A percentile compares a stretch with the other conserved stretches of the same genome.
Conservation (phyloP, 1,140 invertebrate species). For the Nephotettix cincticeps region DNA sequence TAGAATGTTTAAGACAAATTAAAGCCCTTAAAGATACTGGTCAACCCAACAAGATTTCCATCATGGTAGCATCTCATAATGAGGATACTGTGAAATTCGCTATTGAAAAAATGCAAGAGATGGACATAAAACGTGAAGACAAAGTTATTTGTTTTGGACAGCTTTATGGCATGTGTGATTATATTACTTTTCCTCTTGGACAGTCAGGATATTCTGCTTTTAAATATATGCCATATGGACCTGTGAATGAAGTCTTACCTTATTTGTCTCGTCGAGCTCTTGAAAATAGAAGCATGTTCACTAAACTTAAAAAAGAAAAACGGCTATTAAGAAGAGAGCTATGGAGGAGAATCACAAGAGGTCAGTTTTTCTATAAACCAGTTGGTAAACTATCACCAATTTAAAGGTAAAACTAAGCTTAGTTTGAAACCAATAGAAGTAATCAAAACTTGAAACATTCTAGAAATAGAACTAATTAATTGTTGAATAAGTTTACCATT, state of each 20-base stretch:
- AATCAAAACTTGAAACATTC: too few relatives aligned
- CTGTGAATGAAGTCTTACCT: conserved; percentile 93
- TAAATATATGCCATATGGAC: conserved; percentile 98
- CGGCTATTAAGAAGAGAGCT: conserved; percentile 72
- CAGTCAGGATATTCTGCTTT: conserved; percentile 98
- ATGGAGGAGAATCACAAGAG: conserved; percentile 63
- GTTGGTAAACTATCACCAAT: conserved; percentile 44
- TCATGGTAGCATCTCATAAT: conserved; percentile 98
- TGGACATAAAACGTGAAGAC: conserved; percentile 74
- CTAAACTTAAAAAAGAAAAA: conserved; percentile 87
- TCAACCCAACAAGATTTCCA: conserved; percentile 75
- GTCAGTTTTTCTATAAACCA: conserved; percentile 80
- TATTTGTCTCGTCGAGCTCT: conserved; percentile 93
- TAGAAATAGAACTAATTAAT: too few relatives aligned
- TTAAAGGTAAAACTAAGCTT: too few relatives aligned
- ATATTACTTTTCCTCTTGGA: conserved; percentile 92
- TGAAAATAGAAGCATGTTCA: conserved; percentile 88
- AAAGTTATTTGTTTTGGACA: conserved; percentile 93
- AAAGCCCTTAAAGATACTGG: conserved; percentile 67
- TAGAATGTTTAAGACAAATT: conserved; percentile 80
- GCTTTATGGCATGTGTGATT: conserved; percentile 97
- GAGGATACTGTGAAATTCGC: conserved; percentile 95
- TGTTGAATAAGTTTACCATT: too few relatives aligned
- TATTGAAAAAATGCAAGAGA: conserved; percentile 84
- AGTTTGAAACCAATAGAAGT: too few relatives aligned